These are phyloP conservation scores for Centruroides vittatus DNA, from an alignment of 1,140 invertebrate genomes.

Conservation along the genomic window DNA sequence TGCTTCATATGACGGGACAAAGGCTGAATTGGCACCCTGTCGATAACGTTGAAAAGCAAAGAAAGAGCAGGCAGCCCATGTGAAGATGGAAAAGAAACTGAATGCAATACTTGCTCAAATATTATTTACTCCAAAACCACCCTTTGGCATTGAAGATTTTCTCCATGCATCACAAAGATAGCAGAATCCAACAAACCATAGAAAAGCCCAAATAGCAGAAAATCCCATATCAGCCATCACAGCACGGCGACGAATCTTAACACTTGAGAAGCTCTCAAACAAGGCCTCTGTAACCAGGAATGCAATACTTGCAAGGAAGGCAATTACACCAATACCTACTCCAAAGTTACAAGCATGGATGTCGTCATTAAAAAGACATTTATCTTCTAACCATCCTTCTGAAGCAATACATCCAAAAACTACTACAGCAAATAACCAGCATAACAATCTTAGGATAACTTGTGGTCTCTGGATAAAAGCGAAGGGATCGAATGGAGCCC, in stretches of 20 bases:
- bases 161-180: slow-evolving; percentile 86
- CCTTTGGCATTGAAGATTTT: slow-evolving; percentile 47
- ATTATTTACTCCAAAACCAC: slow-evolving; percentile 52
- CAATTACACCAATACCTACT: slow-evolving; percentile 78
- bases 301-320: slow-evolving; percentile 73
- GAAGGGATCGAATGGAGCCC: slow-evolving; percentile 81
- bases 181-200: slow-evolving; percentile 91
- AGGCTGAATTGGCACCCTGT: slow-evolving; percentile 75
- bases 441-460: slow-evolving; percentile 76
- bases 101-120: slow-evolving; percentile 86
- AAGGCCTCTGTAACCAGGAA: slow-evolving; percentile 84
- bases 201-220: slow-evolving; percentile 86
- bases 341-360: slow-evolving; percentile 91
- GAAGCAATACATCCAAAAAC: slow-evolving; percentile 97
- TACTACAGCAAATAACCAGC: slow-evolving; percentile 85
- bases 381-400: slow-evolving; percentile 61
- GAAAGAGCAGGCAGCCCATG: slow-evolving; percentile 83
- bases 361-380: slow-evolving; percentile 77
- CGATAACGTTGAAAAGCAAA: slow-evolving; percentile 84
- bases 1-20: slow-evolving; percentile 64
- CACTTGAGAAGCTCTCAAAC: slow-evolving; percentile 94
- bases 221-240: slow-evolving; percentile 80
- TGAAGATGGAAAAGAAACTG: slow-evolving; percentile 87
- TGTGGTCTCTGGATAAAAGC: slow-evolving; percentile 78
- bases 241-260: slow-evolving; percentile 90